These are phyloP conservation scores for Zoanthus sociatus DNA, from an alignment of 92 coral and sea anemone genomes.

Conservation along the genomic window DNA sequence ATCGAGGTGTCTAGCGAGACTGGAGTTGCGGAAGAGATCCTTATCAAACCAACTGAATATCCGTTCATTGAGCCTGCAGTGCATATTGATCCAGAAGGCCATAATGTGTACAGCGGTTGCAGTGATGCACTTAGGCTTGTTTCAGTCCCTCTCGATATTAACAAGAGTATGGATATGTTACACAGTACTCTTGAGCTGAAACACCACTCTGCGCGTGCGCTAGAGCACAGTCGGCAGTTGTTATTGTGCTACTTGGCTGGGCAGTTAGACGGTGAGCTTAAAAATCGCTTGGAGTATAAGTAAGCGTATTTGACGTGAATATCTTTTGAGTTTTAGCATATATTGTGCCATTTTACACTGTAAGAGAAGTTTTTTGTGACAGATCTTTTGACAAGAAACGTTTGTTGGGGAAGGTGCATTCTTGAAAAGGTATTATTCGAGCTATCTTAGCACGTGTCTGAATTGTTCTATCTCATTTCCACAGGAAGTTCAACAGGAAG, in stretches of 20 bases:
- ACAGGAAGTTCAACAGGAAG: conserved; percentile 63
- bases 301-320: not conserved
- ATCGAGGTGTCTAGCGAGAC: conserved; percentile 76
- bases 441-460: no score
- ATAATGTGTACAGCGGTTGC: conserved; percentile 93
- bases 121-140: conserved; percentile 84
- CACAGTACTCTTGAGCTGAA: conserved; percentile 85
- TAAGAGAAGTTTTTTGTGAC: no score
- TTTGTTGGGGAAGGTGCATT: no score
- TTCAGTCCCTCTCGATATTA: conserved; percentile 89
- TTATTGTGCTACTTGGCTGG: conserved; percentile 96
- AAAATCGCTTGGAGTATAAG: not conserved
- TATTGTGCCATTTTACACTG: not conserved
- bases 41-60: conserved; percentile 75
- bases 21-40: conserved; percentile 83
- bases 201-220: conserved; percentile 90
- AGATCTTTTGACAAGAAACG: no score
- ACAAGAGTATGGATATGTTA: conserved; percentile 75
- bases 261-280: conserved; percentile 74
- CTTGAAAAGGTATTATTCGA: not conserved
- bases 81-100: conserved; percentile 97
- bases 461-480: not conserved
- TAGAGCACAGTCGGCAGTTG: conserved; percentile 94
- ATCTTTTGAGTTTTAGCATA: not conserved
- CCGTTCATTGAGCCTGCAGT: conserved; percentile 92